Evolutionary conservation across 2,797 vertebrate genomes (phyloP), one percentile per base, ranked within the genome.

Genomic region (Hafferia zeledoni): DNA sequence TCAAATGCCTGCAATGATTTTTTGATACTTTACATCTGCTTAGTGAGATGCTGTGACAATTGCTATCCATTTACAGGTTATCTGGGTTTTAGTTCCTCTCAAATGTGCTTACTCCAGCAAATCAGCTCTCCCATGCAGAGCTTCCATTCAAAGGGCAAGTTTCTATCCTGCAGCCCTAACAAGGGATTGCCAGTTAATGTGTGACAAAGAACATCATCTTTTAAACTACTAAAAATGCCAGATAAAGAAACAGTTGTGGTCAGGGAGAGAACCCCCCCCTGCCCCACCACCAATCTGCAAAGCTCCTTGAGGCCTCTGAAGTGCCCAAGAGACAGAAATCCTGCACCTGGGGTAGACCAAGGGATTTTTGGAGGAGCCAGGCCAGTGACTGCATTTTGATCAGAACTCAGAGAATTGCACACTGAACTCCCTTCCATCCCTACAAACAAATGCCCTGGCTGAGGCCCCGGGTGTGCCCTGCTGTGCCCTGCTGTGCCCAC

Each of bases 381-480:
- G 17, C 49, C 77, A 89, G 63, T 31, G 25, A 59, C 28, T 15
- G 64, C 2, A 18, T 50, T 86, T 68, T 35, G 46, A 50, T 10
- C 11, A 46, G 30, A 64, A 55, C 27, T 47, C 39, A n/a, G 31
- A 55, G 22, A 22, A 65, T 0, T 23, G 31, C 52, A 14, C 12
- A 19, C 15, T 43, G 20, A 33, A 61, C 6, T 35, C 13, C 22
- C 33, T 47, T n/a, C 31, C 4, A 0, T 24, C 24, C 44, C 47
- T 4, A 27, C 17, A 55, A 39, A 17, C 20, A 17, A 64, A 27
- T 1, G 3, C 19, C 14, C 5, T 5, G 25, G 50, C 28, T 0
- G 0, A 6, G 23, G 25, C 46, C 37, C 13, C 16, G 9, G 6
- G 57, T 41, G 39, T 41, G 39, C 41, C 41, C 41, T 41, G 39